These are phyloP conservation scores for Brachycybe producta DNA, from an alignment of 2,888 invertebrate species.

Conservation along the genomic window DNA sequence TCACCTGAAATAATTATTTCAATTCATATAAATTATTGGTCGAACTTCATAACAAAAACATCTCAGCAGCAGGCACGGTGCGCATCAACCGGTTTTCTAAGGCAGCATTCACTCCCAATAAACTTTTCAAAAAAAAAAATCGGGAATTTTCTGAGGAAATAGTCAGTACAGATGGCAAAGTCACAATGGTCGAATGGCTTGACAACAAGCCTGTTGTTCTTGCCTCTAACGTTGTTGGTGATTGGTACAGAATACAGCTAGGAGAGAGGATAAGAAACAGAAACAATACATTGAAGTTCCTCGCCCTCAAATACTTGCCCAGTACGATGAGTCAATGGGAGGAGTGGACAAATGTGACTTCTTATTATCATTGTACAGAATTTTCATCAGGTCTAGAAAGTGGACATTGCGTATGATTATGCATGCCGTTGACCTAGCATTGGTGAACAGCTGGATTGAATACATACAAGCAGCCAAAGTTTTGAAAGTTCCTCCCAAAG, in stretches of 20 bases:
- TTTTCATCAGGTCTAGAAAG: conserved; percentile 22
- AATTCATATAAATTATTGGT: conserved; percentile 1
- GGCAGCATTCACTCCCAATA: background rate
- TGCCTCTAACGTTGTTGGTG: conserved; percentile 27
- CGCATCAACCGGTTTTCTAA: background rate
- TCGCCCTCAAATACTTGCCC: conserved; percentile 23
- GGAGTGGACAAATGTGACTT: conserved; percentile 25
- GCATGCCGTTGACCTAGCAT: conserved; percentile 22
- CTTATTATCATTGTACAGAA: conserved; percentile 21
- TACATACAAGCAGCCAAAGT: conserved; percentile 18
- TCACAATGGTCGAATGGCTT: conserved; percentile 24
- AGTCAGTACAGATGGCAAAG: conserved; percentile 8
- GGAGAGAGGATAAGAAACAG: conserved; percentile 23
- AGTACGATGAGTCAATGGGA: conserved; percentile 27
- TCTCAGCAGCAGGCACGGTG: background rate
- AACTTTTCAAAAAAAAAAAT: background rate
- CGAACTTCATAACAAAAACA: background rate
- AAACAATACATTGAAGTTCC: conserved; percentile 23
- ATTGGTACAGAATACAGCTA: conserved; percentile 23
- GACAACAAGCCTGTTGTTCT: conserved; percentile 27
- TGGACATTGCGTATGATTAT: conserved; percentile 20
- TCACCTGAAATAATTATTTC: conserved; percentile 17
- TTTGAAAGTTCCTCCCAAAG: background rate
- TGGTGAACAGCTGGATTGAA: conserved; percentile 25
- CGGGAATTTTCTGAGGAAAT: background rate